Evolutionary conservation across 2,113 vertebrate species (phyloP).

Genomic region (Mirounga angustirostris): DNA sequence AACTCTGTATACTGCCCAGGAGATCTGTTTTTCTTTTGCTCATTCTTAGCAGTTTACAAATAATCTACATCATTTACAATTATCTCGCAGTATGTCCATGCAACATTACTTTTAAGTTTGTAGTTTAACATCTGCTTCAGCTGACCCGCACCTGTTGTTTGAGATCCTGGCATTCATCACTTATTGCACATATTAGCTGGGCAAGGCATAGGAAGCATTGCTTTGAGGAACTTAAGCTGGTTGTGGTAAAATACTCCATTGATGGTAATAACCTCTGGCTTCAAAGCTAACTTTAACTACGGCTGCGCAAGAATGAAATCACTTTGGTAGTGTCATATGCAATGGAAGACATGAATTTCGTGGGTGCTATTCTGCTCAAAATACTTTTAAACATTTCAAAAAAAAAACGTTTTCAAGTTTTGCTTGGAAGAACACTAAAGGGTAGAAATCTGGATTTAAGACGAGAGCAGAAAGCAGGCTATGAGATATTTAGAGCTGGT

Average conservation of each 20-base stretch:
- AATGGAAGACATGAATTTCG: background rate
- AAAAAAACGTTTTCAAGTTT: background rate
- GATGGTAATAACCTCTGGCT: background rate
- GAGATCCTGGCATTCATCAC: background rate
- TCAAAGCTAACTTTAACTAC: background rate
- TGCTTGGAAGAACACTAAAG: background rate
- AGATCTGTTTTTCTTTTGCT: background rate
- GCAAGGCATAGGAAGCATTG: background rate
- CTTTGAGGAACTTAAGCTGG: background rate
- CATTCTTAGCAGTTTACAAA: slow-evolving; percentile 8
- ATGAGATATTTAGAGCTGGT: slow-evolving; percentile 37
- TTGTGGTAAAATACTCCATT: background rate
- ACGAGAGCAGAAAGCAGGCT: background rate
- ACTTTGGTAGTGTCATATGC: background rate
- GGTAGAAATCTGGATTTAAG: background rate
- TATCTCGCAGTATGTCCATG: background rate
- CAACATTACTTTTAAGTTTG: background rate
- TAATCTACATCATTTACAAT: background rate
- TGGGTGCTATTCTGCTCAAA: background rate
- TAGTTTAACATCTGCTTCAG: slow-evolving; percentile 23
- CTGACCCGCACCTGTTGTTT: background rate
- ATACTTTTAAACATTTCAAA: slow-evolving; percentile 20
- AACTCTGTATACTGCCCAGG: background rate
- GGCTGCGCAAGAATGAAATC: background rate
- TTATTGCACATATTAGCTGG: background rate